Evolutionary conservation across 1,140 invertebrate genomes (phyloP), one percentile per base, ranked within the genome.

Genomic region (Bathynomus jamesi): DNA sequence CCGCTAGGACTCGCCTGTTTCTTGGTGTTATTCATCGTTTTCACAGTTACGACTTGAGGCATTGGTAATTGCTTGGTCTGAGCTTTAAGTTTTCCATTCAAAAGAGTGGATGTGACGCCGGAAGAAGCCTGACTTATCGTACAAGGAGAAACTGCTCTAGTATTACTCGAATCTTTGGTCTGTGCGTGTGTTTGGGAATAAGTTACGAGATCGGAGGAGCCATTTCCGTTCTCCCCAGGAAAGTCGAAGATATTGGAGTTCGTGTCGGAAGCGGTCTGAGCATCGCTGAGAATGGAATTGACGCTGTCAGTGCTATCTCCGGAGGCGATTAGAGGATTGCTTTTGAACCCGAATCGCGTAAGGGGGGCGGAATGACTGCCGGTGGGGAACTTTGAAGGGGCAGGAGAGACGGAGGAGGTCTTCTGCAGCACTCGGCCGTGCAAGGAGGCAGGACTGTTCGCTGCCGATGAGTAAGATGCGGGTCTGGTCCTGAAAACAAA

Each of bases 221-320:
- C 40, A 53, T 53, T 53, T 17, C 11, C 53, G 46, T 69, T 69
- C 17, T 70, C 70, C 27, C 74, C 72, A 65, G 70, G 69, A 4
- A 67, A 66, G 21, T 77, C 76, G 25, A 73, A 71, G 24, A 76
- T 64, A 40, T 76, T 74, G n/a, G 75, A 74, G 40, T 73, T 76
- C 10, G 76, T 72, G 32, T 77, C 76, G 3, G 75, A 76, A 28
- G 65, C 30, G 13, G 76, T 77, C 40, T 77, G 72, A n/a, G 70
- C 76, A 28, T 77, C 76, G 64, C 76, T 77, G 0, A 77, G 70
- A 29, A 77, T 74, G 32, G 76, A 77, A 61, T 77, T 77, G 4
- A 77, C 70, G 64, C 76, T 77, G 63, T 77, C 76, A 10, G 76
- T 77, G 28, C 76, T 77, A 61, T 77, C 76, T 17, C 76, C 72